A percentile compares a stretch with the other conserved stretches of the same genome.
These are phyloP conservation scores for Lepus townsendii DNA, from an alignment of 2,797 vertebrate genomes.

Conservation along the genomic window DNA sequence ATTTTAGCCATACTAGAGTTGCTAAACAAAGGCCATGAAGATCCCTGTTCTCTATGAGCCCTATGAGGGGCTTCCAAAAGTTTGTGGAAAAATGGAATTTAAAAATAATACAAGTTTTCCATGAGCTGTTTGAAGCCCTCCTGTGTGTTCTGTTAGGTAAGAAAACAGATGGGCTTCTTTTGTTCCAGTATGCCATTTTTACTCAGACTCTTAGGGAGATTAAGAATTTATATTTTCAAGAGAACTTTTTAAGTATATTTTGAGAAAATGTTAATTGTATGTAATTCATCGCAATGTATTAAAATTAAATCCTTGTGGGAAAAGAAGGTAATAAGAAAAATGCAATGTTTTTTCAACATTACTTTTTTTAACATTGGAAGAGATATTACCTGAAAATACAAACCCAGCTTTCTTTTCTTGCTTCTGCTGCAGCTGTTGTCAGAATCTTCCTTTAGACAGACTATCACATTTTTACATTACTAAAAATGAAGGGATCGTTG, in stretches of 20 bases:
- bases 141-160: background rate
- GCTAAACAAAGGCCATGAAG: background rate
- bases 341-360: constrained; percentile 49
- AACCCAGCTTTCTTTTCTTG: background rate
- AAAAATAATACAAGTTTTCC: no score
- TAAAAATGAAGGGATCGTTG: background rate
- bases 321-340: constrained; percentile 38
- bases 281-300: background rate
- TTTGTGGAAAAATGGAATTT: no score
- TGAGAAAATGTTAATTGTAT: constrained; percentile 32
- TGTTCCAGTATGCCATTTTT: background rate
- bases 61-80: background rate
- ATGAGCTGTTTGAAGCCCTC: no score
- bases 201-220: constrained; percentile 34
- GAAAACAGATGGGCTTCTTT: background rate
- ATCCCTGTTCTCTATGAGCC: background rate
- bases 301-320: constrained; percentile 29
- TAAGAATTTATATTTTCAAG: constrained; percentile 65
- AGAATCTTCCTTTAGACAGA: background rate
- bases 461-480: background rate
- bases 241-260: constrained; percentile 53
- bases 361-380: constrained; percentile 7
- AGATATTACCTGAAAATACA: background rate
- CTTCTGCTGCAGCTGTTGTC: constrained; percentile 18
- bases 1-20: constrained; percentile 22